Evolutionary conservation across 2,888 invertebrate species (phyloP).

Genomic region (Pachycephus smyrnensis): DNA sequence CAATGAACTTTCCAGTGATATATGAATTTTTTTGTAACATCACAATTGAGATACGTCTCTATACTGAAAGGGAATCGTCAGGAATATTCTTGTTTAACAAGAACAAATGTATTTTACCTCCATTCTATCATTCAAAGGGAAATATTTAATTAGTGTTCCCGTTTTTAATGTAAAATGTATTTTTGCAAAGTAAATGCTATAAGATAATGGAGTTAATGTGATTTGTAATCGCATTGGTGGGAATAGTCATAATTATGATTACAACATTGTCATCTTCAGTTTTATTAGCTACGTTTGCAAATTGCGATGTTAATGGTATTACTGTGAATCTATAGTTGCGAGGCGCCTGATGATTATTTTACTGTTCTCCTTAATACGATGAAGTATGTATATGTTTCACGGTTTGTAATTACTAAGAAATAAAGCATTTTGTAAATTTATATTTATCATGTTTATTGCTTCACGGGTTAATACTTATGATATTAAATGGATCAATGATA

Average conservation of each 20-base stretch:
- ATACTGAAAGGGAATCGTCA: neutral
- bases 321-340: neutral
- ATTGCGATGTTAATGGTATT: neutral
- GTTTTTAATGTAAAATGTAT: neutral
- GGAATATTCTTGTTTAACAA: neutral
- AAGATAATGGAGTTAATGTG: neutral
- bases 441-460: constrained; percentile 13
- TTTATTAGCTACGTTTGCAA: neutral
- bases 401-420: constrained; percentile 35
- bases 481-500: constrained; percentile 17
- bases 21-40: neutral
- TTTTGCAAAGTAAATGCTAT: neutral
- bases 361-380: neutral
- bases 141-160: neutral
- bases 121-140: neutral
- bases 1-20: neutral
- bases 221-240: neutral
- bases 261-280: neutral
- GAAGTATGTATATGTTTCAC: constrained; percentile 29
- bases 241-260: neutral
- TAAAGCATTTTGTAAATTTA: constrained; percentile 47
- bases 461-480: constrained; percentile 9
- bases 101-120: neutral
- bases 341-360: neutral
- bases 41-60: neutral